Conservation (phyloP, 2,888 invertebrate genomes). For the Trilocha varians region DNA sequence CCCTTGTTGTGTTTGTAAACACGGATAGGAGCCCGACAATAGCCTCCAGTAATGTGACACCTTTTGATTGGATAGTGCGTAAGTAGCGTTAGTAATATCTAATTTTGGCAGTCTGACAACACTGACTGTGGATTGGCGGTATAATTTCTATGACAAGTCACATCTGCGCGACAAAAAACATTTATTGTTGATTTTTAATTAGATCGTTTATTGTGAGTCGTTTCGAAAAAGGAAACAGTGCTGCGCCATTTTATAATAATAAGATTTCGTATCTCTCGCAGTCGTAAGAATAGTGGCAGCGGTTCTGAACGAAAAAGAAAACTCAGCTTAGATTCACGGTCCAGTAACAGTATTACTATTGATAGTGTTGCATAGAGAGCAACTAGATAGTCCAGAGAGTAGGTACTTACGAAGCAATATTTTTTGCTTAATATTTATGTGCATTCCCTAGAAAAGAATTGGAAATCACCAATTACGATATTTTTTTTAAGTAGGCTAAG, state of each 20-base stretch:
- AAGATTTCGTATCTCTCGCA: too few species aligned
- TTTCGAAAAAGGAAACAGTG: not conserved
- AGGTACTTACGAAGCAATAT: too few species aligned
- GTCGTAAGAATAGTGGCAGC: too few species aligned
- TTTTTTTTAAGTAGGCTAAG: too few species aligned
- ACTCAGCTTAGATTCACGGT: too few species aligned
- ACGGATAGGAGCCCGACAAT: conserved; percentile 46
- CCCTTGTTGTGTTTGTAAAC: conserved; percentile 73
- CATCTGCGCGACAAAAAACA: conserved; percentile 42
- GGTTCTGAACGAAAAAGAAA: too few species aligned
- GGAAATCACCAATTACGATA: too few species aligned
- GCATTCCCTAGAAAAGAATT: too few species aligned
- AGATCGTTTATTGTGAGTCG: conserved; percentile 20
- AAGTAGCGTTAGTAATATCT: conserved; percentile 56
- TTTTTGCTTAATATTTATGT: too few species aligned
- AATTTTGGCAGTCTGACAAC: conserved; percentile 47
- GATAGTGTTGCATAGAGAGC: too few species aligned
- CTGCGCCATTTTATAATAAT: not conserved
- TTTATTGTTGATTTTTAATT: conserved; percentile 33
- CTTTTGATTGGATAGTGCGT: conserved; percentile 56
- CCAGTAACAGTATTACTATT: too few species aligned
- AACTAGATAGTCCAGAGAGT: too few species aligned
- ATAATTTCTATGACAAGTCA: conserved; percentile 59
- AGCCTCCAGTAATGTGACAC: conserved; percentile 62
- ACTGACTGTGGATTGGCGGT: conserved; percentile 41